Percentiles rank a stretch among this genome's conserved stretches.
These are phyloP conservation scores for Brachionus asplanchnoidis DNA, from an alignment of 1,140 invertebrate genomes.

Conservation along the genomic window DNA sequence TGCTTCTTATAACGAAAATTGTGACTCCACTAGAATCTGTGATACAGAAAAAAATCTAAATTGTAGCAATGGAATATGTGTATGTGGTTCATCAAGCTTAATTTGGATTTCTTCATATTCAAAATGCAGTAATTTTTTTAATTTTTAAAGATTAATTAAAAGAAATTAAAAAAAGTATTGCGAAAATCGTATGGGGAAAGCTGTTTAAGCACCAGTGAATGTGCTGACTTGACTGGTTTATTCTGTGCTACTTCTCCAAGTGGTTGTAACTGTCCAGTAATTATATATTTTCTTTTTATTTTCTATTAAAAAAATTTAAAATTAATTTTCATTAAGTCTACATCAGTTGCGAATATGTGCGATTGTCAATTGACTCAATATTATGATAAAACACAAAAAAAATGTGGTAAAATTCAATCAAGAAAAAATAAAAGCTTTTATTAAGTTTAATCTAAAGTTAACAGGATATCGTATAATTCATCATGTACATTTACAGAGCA, in stretches of 20 bases:
- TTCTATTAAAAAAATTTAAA: neutral
- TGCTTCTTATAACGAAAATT: neutral
- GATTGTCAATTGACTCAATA: conserved; percentile 2
- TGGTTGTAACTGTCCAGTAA: conserved; percentile 12
- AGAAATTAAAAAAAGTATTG: neutral
- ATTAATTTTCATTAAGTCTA: neutral
- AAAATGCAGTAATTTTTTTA: neutral
- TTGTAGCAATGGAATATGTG: neutral
- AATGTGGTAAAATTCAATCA: neutral
- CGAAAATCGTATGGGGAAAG: neutral
- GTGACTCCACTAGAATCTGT: neutral
- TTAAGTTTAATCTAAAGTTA: neutral
- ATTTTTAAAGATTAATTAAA: neutral
- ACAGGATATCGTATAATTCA: neutral
- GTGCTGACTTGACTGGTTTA: neutral
- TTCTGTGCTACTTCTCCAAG: neutral
- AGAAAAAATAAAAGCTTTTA: neutral
- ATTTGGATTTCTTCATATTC: neutral
- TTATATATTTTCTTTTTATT: neutral
- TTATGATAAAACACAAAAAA: neutral
- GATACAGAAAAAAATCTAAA: neutral
- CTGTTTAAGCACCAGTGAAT: neutral
- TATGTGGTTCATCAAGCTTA: neutral
- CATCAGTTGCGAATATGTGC: neutral
- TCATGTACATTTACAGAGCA: neutral